phyloP scores from a whole-genome alignment of 2,888 invertebrate genomes.

The Limnephilus lunatus region DNA sequence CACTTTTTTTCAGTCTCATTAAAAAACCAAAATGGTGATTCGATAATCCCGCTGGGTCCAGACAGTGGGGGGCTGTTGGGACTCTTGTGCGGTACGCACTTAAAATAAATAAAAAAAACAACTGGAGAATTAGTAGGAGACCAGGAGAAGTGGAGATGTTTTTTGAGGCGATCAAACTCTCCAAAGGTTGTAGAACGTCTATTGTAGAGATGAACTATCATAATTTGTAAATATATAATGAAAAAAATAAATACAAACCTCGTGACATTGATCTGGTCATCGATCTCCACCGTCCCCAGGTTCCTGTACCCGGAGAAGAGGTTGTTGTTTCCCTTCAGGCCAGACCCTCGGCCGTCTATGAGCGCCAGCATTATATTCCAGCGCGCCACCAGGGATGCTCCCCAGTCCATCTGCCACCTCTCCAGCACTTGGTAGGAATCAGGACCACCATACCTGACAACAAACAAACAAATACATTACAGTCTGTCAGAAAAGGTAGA shows the following conservation, averaged over 20 bases:
- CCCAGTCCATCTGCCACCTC: conserved; percentile 91
- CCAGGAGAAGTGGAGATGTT: not conserved
- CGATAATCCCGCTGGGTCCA: too few relatives aligned
- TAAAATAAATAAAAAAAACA: too few relatives aligned
- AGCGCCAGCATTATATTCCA: conserved; percentile 91
- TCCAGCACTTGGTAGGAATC: conserved; percentile 91
- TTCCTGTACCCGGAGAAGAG: conserved; percentile 89
- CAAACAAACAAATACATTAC: not conserved
- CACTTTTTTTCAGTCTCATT: too few relatives aligned
- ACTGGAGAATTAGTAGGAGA: not conserved
- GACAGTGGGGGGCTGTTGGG: too few relatives aligned
- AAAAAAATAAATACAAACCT: conserved; percentile 74
- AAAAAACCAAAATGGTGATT: too few relatives aligned
- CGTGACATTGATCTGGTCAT: conserved; percentile 93
- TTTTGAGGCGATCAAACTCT: not conserved
- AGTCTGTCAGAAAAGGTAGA: too few relatives aligned
- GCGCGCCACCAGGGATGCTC: conserved; percentile 89
- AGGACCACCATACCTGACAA: conserved; percentile 92
- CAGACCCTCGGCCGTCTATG: conserved; percentile 95
- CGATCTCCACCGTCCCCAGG: conserved; percentile 93
- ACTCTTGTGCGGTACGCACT: too few relatives aligned
- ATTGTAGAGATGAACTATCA: not conserved
- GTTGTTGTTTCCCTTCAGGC: conserved; percentile 89
- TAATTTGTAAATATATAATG: not conserved
- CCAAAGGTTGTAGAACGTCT: not conserved